Evolutionary conservation across 2,888 invertebrate species (phyloP), one percentile per base, ranked within the genome.

Genomic region (Luperina testacea): DNA sequence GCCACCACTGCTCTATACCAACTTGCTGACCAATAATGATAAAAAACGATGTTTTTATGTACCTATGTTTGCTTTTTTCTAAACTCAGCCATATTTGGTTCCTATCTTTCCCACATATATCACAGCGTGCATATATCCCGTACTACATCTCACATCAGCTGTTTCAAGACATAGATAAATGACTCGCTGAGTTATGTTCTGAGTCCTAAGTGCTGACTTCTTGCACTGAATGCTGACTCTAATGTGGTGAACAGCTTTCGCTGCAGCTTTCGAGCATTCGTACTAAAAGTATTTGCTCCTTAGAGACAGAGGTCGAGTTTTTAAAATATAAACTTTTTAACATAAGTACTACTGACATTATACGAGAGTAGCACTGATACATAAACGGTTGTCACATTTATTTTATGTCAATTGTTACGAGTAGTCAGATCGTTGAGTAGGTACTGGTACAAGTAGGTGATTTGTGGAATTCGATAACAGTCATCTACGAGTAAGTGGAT

Each of bases 121-220:
- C 78, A 75, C 51, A 67, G 32, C 65, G 38, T 72, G 65, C 68
- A 72, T 63, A 75, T 69, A 75, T 27, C 24, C 45, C 80, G 15
- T 45, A 74, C 11, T 45, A 74, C 17, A 59, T 64, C 53, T 74
- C 20, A 77, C 77, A 82, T 86, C 69, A 86, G 84, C 78, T 38
- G 59, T 75, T 64, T 59, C 2, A 15, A 74, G 82, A 84, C 86
- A 13, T 51, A 67, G 82, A 84, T 70, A 72, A 85, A 84, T 84
- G 82, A 69, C 72, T 63, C n/a, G 57, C 72, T 69, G 72, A 70
- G 57, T 80, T 61, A 65, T 71, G 38, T 42, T 15, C 51, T 5
- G 51, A 59, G 64, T 42, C 7, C 64, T 24, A 69, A 77, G 57
- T 51, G 69, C 65, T 82, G 61, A 75, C 83, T 86, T 77, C 77